Evolutionary conservation across 2,797 vertebrate genomes (phyloP).

Genomic region (Rhinoraja longicauda): DNA sequence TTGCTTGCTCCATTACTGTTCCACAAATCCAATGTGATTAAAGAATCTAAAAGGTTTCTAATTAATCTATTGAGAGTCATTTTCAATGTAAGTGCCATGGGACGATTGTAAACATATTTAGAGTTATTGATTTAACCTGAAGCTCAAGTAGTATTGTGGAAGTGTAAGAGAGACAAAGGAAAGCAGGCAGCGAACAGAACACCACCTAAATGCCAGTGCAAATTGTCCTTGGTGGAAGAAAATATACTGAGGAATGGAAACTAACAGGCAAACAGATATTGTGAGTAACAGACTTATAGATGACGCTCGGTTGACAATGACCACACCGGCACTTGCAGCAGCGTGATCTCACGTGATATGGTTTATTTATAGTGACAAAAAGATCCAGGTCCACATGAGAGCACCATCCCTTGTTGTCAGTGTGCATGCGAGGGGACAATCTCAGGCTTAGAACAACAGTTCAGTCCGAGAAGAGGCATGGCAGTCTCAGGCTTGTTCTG

Average conservation of each 20-base stretch:
- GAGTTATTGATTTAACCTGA: not conserved
- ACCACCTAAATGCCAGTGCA: not conserved
- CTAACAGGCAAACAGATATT: not conserved
- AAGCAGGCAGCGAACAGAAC: not conserved
- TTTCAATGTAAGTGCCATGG: slow-evolving; percentile 17
- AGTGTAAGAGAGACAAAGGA: not conserved
- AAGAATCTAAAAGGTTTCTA: slow-evolving; percentile 28
- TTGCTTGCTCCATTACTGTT: slow-evolving; percentile 21
- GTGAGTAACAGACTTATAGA: not conserved
- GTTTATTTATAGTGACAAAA: too few species aligned
- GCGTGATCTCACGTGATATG: too few species aligned
- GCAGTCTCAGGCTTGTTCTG: too few species aligned
- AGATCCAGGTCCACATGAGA: too few species aligned
- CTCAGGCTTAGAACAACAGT: too few species aligned
- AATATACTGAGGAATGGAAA: not conserved
- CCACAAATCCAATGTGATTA: not conserved
- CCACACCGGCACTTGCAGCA: too few species aligned
- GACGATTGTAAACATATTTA: slow-evolving; percentile 6
- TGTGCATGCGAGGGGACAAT: too few species aligned
- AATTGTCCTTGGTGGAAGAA: not conserved
- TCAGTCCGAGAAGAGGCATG: too few species aligned
- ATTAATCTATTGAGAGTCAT: slow-evolving; percentile 19
- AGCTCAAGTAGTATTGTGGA: not conserved
- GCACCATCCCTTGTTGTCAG: too few species aligned
- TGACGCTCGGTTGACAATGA: too few species aligned